phyloP scores from a whole-genome alignment of 2,113 vertebrate species.

The Centropus unirufus region DNA sequence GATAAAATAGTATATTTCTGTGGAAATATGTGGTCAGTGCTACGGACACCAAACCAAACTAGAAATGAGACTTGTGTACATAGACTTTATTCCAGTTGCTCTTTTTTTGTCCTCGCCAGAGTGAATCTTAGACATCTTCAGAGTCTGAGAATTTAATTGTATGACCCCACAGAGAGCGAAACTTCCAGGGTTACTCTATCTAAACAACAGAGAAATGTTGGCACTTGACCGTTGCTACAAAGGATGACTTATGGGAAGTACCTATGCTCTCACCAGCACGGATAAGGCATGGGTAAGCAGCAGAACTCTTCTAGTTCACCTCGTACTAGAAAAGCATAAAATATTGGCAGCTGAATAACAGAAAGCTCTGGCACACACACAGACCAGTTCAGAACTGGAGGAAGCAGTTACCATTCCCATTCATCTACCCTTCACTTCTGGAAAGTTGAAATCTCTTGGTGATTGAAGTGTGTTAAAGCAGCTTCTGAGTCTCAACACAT shows the following conservation, averaged over 20 bases:
- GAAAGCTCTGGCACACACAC: neutral
- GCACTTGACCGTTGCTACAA: slow-evolving; percentile 4
- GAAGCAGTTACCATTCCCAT: neutral
- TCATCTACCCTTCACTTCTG: neutral
- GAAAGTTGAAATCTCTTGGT: neutral
- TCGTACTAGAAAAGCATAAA: neutral
- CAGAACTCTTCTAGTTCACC: neutral
- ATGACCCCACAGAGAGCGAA: neutral
- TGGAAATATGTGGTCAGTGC: neutral
- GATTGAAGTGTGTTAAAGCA: neutral
- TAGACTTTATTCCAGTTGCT: neutral
- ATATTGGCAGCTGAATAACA: neutral
- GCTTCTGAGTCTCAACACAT: neutral
- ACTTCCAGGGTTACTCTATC: slow-evolving; percentile 2
- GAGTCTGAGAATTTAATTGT: neutral
- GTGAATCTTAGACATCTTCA: neutral
- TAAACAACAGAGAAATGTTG: neutral
- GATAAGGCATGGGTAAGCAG: neutral
- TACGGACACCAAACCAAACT: neutral
- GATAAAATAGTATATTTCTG: neutral
- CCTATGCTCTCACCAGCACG: neutral
- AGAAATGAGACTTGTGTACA: neutral
- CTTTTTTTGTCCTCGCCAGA: neutral
- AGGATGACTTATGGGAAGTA: neutral
- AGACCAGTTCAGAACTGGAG: neutral